These are phyloP conservation scores for Quadroppia sp. DNA, from an alignment of 2,888 invertebrate genomes.

Conservation along the genomic window DNA sequence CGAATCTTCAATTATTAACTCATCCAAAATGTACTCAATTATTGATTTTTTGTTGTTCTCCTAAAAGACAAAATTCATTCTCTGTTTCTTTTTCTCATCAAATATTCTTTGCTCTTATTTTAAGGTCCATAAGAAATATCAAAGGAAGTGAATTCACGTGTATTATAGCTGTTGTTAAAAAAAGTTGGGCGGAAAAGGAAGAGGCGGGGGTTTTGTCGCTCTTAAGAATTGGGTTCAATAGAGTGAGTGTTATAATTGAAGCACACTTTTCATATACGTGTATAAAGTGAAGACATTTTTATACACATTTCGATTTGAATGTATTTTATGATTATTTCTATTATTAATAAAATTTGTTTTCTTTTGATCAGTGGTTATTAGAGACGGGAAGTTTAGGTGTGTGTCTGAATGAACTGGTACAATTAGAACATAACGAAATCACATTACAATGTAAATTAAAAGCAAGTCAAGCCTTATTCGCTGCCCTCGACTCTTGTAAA, in stretches of 20 bases:
- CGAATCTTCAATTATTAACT: too few species aligned
- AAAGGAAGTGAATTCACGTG: slow-evolving; percentile 56
- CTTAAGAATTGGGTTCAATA: slow-evolving; percentile 78
- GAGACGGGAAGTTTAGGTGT: slow-evolving; percentile 58
- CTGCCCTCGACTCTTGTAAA: slow-evolving; percentile 76
- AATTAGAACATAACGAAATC: slow-evolving; percentile 73
- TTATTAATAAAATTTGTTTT: too few species aligned
- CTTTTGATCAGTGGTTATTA: slow-evolving; percentile 58
- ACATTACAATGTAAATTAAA: slow-evolving; percentile 69
- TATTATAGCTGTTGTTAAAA: slow-evolving; percentile 77
- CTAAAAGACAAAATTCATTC: background rate
- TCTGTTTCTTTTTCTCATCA: background rate
- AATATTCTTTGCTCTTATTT: slow-evolving; percentile 44
- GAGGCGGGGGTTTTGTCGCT: slow-evolving; percentile 71
- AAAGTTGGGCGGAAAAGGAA: slow-evolving; percentile 79
- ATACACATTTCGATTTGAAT: too few species aligned
- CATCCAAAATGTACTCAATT: too few species aligned
- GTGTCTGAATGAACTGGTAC: slow-evolving; percentile 66
- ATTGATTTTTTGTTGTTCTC: background rate
- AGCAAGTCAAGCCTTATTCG: slow-evolving; percentile 72
- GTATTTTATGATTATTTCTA: too few species aligned
- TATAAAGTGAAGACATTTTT: background rate
- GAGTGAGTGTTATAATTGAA: too few species aligned
- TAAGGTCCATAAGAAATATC: slow-evolving; percentile 67
- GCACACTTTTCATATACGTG: background rate